phyloP scores from a whole-genome alignment of 2,113 vertebrate genomes.

The Gavia stellata region DNA sequence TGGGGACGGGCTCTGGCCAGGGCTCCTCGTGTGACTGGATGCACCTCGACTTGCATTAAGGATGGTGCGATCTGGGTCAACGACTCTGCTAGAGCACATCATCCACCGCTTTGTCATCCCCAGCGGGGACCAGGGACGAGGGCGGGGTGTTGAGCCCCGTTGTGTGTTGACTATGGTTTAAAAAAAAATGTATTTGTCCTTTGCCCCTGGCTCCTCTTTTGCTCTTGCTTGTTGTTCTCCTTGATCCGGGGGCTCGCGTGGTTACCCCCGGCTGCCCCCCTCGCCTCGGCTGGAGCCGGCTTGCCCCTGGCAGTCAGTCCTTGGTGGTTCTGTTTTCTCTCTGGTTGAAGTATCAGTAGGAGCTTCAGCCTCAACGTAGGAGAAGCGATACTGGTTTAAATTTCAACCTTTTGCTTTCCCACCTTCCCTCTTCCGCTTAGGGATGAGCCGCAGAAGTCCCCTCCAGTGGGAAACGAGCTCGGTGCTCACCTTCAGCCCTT shows the following conservation, averaged over 20 bases:
- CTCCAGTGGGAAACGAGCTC: accelerated
- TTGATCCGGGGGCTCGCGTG: accelerated
- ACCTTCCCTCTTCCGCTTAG: not conserved
- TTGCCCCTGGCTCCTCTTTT: not conserved
- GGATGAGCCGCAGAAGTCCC: not conserved
- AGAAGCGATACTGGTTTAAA: not conserved
- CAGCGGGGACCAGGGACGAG: accelerated
- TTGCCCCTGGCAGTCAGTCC: accelerated
- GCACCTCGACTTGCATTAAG: accelerated
- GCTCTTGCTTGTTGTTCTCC: not conserved
- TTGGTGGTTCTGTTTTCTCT: not conserved
- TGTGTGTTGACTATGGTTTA: not conserved
- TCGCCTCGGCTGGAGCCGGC: accelerated
- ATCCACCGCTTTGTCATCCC: accelerated
- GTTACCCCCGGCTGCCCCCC: not conserved
- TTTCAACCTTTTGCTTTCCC: not conserved
- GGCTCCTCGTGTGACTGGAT: accelerated
- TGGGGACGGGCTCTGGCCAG: not conserved
- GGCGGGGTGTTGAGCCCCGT: too few species aligned
- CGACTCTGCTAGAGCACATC: not conserved
- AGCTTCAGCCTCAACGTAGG: not conserved
- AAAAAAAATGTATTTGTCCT: not conserved
- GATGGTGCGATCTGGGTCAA: not conserved
- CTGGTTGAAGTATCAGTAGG: not conserved
- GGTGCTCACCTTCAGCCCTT: not conserved